Base-by-base conservation (phyloP, 2,797 vertebrate species). In the Phoxinus dragarum region DNA sequence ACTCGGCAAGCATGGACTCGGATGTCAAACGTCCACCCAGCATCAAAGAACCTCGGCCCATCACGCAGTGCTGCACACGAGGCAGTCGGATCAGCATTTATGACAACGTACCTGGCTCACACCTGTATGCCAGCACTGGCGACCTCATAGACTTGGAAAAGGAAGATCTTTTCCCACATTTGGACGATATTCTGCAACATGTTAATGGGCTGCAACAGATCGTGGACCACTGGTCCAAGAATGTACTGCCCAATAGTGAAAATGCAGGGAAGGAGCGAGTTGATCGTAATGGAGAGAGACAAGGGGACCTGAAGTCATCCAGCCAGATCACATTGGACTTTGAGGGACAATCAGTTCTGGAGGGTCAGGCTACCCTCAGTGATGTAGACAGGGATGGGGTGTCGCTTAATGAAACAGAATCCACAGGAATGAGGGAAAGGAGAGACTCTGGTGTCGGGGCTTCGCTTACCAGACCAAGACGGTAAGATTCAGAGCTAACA, bases 361-460 rank as follows among this genome's bases (percentile, higher is more conserved):
- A 98, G 90, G 97, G 97, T 85, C 96, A 92, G 88, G 96, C 94
- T 1, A 96, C 95, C 21, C 96, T 96, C 0, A 97, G 95, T 54
- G 96, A 98, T 5, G 91, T 94, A 83, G 97, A 99, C 56, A 96
- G 96, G 93, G 98, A 99, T 84, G 94, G 95, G 42, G 89, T 95
- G 0, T 99, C 97, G 3, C 94, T 98, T 12, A 96, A 95, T 80
- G 98, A 98, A 78, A 95, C 93, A 0, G 98, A 99, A 87, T 93
- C 94, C 49, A 88, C 96, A 3, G 95, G 93, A 84, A 95, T 96
- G 88, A 94, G 96, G 90, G 98, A 99, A 67, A 96, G 98, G 92
- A 97, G 98, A 89, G 98, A 99, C 90, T 99, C 98, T 0, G 98
- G 98, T 23, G 98, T 99, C 0, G 98, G 98, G 36, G 98, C 98